Percentiles rank a stretch among this genome's conserved stretches.
Evolutionary conservation across 2,797 vertebrate species (phyloP).

Genomic region (Sus cebifrons): DNA sequence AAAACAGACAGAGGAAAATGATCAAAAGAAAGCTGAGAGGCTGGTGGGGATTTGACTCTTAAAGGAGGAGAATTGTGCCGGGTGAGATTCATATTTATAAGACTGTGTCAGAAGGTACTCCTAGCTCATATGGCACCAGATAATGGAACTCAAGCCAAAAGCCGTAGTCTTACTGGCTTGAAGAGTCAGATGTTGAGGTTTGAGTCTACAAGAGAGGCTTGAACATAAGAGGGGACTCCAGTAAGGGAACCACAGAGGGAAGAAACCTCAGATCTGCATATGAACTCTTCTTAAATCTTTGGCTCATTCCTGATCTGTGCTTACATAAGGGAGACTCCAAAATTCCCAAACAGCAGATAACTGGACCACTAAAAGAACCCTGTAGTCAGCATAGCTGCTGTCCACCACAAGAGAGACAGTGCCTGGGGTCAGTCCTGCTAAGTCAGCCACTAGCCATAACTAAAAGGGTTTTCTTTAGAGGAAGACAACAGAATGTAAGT

Average conservation of each 20-base stretch:
- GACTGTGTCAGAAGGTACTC: background rate
- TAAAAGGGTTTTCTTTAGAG: conserved; percentile 5
- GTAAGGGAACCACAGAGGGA: background rate
- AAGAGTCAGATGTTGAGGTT: background rate
- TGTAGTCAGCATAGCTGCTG: background rate
- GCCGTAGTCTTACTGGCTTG: background rate
- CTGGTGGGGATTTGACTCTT: background rate
- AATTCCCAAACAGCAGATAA: background rate
- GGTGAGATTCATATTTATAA: background rate
- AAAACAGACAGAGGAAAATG: background rate
- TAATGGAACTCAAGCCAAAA: conserved; percentile 8
- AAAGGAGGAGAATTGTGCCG: background rate
- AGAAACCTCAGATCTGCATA: background rate
- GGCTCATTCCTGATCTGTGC: background rate
- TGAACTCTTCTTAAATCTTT: background rate
- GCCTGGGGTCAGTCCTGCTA: background rate
- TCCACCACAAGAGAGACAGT: background rate
- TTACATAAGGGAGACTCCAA: background rate
- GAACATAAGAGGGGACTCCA: background rate
- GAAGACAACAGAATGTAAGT: background rate
- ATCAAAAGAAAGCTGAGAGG: background rate
- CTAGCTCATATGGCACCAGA: background rate
- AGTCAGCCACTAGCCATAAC: background rate
- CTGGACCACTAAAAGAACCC: background rate
- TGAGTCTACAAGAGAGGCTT: background rate